Evolutionary conservation across 92 coral and sea anemone species (phyloP), one percentile per base, ranked within the genome.

Genomic region (Pocillopora meandrina): DNA sequence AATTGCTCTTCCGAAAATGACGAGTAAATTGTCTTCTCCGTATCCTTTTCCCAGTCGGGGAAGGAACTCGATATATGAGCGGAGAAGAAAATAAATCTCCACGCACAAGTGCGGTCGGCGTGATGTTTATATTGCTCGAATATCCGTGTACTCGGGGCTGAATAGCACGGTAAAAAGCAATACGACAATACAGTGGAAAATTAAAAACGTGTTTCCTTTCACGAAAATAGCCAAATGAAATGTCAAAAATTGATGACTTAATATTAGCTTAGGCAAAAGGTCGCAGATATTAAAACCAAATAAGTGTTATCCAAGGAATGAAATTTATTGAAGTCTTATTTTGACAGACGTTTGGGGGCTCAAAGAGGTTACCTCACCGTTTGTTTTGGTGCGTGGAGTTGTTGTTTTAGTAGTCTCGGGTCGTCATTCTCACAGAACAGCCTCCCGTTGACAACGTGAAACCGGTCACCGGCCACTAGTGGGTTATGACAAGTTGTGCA

Each of bases 341-440:
- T 87, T 93, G 98, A 93, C 98, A 94, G 92, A 86, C 86, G 64
- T 67, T 80, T 61, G 55, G 65, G 80, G 76, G 59, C 55, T 63
- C 60, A 77, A 63, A 82, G 57, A 16, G 69, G 42, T 71, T 61
- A 26, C 11, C 98, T 73, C 75, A 94, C 98, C 98, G 98, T 94
- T 88, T 94, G 98, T 74, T 94, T 94, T 85, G 95, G 84, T 20
- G 89, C 95, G 61, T 90, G 95, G 74, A 94, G 93, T 66, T 87
- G 98, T 81, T 88, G 90, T 87, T 90, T 92, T 72, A 94, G 89
- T 62, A 87, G 84, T 65, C 93, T 89, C 16, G 99, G 99, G 86
- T 92, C 98, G 81, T 96, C 98, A 67, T 90, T 94, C 80, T 96
- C 99, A 71, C 99, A 96, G 90, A 96, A 96, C 78, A 96, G 93